Evolutionary conservation across 2,113 vertebrate genomes (phyloP).

Genomic region (Limnothrissa miodon): DNA sequence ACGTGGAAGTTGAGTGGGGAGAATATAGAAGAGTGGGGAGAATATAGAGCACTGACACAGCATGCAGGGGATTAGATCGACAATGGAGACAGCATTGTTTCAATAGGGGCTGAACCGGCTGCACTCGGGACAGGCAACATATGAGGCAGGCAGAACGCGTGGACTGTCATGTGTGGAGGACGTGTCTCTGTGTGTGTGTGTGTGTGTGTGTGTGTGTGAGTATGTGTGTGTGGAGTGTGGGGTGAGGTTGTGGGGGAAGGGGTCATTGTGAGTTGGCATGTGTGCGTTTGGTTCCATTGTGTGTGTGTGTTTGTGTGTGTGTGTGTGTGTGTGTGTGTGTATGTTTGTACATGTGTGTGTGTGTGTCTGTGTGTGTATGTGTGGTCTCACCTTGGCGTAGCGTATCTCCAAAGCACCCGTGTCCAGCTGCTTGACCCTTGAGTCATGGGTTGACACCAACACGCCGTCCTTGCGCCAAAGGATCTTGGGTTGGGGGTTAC

Average conservation of each 20-base stretch:
- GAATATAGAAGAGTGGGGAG: background rate
- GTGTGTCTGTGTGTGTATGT: background rate
- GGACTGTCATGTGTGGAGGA: background rate
- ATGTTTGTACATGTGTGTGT: background rate
- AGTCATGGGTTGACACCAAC: conserved; percentile 90
- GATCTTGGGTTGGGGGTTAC: conserved; percentile 85
- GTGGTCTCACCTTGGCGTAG: conserved; percentile 86
- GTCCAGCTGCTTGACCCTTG: conserved; percentile 90
- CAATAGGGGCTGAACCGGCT: background rate
- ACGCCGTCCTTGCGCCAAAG: conserved; percentile 93
- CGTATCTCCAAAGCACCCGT: conserved; percentile 87
- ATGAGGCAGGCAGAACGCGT: background rate
- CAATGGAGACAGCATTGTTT: background rate
- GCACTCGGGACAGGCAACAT: no score
- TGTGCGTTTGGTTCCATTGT: background rate
- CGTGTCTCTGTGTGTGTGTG: background rate
- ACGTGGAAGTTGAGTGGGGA: background rate
- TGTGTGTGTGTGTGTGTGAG: background rate
- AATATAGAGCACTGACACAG: background rate
- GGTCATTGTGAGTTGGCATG: background rate
- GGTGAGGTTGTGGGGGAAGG: background rate
- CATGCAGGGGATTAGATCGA: background rate
- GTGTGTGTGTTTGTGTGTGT: background rate
- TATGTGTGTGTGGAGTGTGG: background rate
- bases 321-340: background rate